Evolutionary conservation across 1,140 invertebrate species (phyloP), one percentile per base, ranked within the genome.

Genomic region (Kradibia gibbosae): DNA sequence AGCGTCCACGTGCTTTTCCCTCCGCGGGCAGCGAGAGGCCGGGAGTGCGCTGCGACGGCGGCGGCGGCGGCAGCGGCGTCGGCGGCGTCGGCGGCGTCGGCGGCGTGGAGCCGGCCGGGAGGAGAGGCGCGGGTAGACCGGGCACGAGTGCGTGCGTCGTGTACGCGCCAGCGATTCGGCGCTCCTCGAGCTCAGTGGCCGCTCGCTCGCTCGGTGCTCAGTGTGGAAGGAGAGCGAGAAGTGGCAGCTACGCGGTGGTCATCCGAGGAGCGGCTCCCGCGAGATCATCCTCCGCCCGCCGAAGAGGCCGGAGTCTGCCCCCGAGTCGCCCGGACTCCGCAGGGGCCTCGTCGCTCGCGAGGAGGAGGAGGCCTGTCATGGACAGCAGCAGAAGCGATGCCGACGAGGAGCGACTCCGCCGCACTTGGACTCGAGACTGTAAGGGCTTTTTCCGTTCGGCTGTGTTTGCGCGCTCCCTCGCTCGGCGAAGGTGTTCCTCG

Each of bases 181-280:
- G 22, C 36, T 20, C 31, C 36, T 10, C 28, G 42, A 13, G 22
- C 36, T 20, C 31, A 36, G 28, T 42, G 70, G 5, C 70, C 39
- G 48, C 28, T 71, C 70, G 11, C 10, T n/a, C 67, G 67, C 57
- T 62, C 25, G 36, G 36, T 45, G 22, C 39, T 36, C 39, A 1
- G 25, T 20, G 76, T 73, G 76, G 79, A 80, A 77, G 77, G 57
- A 84, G 65, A 55, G 55, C 45, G 50, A 76, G 50, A 55, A 74
- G 83, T 84, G 80, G 87, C 88, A 90, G 89, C 90, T 85, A 85
- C 85, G 89, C 89, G 89, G 89, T 90, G 88, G 88, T 90, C 88
- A 89, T 87, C 87, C 83, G 82, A 82, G 86, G 84, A 86, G 82
- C 78, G 85, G 85, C 88, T 90, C 88, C 85, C 82, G 84, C 82